A percentile compares a stretch with the other conserved stretches of the same genome.
phyloP scores from a whole-genome alignment of 2,797 vertebrate species.

The Gymnoscopelus braueri region DNA sequence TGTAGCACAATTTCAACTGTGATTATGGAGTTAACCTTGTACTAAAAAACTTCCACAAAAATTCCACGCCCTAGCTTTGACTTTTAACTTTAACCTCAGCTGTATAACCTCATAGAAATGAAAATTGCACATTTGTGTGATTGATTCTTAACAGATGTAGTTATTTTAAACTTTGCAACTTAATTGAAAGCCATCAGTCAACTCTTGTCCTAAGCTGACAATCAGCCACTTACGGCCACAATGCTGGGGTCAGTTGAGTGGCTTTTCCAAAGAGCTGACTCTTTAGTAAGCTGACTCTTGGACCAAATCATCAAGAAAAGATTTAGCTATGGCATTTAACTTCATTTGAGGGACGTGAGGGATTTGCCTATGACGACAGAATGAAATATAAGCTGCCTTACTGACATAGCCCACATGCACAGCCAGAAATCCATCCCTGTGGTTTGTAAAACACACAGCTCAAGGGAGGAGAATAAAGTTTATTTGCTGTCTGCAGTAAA shows the following conservation, averaged over 20 bases:
- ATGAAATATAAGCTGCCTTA: constrained; percentile 19
- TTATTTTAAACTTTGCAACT: constrained; percentile 21
- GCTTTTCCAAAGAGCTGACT: constrained; percentile 24
- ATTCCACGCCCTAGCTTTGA: too few relatives aligned
- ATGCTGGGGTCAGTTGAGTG: constrained; percentile 11
- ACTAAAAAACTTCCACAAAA: too few relatives aligned
- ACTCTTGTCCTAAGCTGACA: constrained; percentile 1
- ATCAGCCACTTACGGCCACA: constrained; percentile 17
- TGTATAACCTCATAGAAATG: not conserved
- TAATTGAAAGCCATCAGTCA: constrained; percentile 10
- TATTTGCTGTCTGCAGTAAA: not conserved
- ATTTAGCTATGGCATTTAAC: constrained; percentile 14
- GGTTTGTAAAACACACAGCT: constrained; percentile 15
- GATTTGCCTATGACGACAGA: not conserved
- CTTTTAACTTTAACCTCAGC: not conserved
- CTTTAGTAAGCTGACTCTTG: not conserved
- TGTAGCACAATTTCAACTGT: too few relatives aligned
- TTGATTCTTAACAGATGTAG: constrained; percentile 10
- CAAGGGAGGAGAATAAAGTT: constrained; percentile 1
- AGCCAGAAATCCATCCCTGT: constrained; percentile 15
- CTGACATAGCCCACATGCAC: constrained; percentile 1
- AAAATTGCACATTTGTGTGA: constrained; percentile 1
- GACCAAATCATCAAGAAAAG: constrained; percentile 9
- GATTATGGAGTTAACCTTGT: too few relatives aligned
- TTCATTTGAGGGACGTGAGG: constrained; percentile 17